phyloP scores from a whole-genome alignment of 2,113 vertebrate species.

The Siphamia tubifer region DNA sequence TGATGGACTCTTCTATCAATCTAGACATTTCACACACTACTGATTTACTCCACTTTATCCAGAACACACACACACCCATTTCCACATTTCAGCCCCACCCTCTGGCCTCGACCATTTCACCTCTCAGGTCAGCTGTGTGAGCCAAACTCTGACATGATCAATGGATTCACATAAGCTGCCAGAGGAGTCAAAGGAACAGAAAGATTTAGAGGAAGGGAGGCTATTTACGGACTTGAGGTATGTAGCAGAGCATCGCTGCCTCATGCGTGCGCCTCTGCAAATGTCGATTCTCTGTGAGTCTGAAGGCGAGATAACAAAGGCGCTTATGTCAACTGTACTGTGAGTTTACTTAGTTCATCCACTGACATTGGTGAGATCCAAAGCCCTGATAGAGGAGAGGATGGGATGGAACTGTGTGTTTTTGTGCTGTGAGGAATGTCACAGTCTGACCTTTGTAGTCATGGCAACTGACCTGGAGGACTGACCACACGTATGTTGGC shows the following conservation, averaged over 20 bases:
- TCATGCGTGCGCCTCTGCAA: neutral
- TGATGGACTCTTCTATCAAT: too few relatives aligned
- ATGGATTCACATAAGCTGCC: constrained; percentile 36
- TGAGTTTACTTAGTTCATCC: constrained; percentile 55
- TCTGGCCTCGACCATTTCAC: constrained; percentile 27
- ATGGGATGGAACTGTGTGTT: neutral
- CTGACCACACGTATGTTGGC: constrained; percentile 37
- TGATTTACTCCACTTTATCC: neutral
- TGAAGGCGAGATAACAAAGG: constrained; percentile 48
- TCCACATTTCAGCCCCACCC: neutral
- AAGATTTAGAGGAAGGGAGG: constrained; percentile 27
- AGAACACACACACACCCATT: neutral
- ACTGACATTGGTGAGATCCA: constrained; percentile 2
- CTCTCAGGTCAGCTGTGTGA: constrained; percentile 20
- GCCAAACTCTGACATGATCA: constrained; percentile 22
- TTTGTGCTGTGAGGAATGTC: constrained; percentile 57
- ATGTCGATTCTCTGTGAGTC: constrained; percentile 20
- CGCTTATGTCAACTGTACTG: constrained; percentile 42
- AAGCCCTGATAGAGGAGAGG: constrained; percentile 13
- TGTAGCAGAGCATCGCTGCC: constrained; percentile 19
- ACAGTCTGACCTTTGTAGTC: constrained; percentile 38
- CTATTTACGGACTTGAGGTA: constrained; percentile 54
- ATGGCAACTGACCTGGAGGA: constrained; percentile 46
- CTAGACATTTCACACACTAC: neutral
- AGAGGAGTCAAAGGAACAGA: constrained; percentile 39